Evolutionary conservation across 2,113 vertebrate species (phyloP).

Genomic region (Cyprinus carpio): DNA sequence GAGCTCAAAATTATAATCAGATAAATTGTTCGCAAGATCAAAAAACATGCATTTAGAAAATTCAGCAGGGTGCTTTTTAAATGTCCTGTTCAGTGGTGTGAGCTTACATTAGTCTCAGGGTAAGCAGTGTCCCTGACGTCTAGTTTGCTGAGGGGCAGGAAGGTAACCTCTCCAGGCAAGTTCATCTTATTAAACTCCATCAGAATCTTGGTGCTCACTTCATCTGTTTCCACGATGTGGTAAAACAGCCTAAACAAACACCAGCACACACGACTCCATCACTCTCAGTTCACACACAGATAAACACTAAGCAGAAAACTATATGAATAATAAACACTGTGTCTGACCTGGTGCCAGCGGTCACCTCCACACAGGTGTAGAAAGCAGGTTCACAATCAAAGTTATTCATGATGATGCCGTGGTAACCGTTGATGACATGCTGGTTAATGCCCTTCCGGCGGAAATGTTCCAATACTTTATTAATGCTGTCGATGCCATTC

Average conservation of each 20-base stretch:
- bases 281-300: too few relatives aligned
- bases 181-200: slow-evolving; percentile 99
- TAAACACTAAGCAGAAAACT: background rate
- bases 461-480: slow-evolving; percentile 97
- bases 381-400: slow-evolving; percentile 98
- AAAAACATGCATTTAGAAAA: background rate
- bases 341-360: slow-evolving; percentile 92
- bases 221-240: slow-evolving; percentile 98
- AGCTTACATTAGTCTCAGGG: slow-evolving; percentile 95
- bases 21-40: background rate
- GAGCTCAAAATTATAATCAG: too few relatives aligned
- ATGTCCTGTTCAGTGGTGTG: background rate
- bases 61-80: background rate
- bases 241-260: slow-evolving; percentile 87
- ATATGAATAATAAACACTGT: background rate
- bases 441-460: slow-evolving; percentile 97
- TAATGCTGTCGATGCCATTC: slow-evolving; percentile 98
- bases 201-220: slow-evolving; percentile 98
- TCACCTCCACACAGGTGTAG: slow-evolving; percentile 98
- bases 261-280: background rate
- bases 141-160: slow-evolving; percentile 94
- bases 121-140: slow-evolving; percentile 97
- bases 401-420: slow-evolving; percentile 99
- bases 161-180: slow-evolving; percentile 97
- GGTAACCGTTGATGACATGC: slow-evolving; percentile 94